These are phyloP conservation scores for Heliconius himera DNA, from an alignment of 1,140 invertebrate species.

Conservation along the genomic window DNA sequence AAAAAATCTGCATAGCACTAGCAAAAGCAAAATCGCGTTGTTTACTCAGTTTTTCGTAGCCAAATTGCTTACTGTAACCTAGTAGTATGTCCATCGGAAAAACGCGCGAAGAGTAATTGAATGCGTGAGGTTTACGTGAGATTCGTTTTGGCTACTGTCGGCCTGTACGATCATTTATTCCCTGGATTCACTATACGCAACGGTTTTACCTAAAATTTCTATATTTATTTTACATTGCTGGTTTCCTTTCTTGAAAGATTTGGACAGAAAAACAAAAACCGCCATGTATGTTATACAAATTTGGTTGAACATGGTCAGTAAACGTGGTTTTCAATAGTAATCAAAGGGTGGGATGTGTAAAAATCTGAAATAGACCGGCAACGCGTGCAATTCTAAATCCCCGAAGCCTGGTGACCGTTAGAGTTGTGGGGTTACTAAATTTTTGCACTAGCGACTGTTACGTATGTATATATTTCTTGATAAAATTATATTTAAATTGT, in stretches of 20 bases:
- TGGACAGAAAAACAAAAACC: not conserved
- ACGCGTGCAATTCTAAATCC: slow-evolving; percentile 64
- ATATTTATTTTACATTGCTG: slow-evolving; percentile 16
- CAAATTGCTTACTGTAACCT: slow-evolving; percentile 42
- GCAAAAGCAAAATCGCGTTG: slow-evolving; percentile 25
- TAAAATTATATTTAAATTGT: not conserved
- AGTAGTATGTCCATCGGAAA: slow-evolving; percentile 46
- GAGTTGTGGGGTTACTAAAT: slow-evolving; percentile 58
- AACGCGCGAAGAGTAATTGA: slow-evolving; percentile 65
- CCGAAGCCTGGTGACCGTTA: slow-evolving; percentile 57
- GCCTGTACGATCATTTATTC: slow-evolving; percentile 60
- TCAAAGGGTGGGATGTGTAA: slow-evolving; percentile 56
- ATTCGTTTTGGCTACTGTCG: slow-evolving; percentile 55
- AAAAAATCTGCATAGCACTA: not conserved
- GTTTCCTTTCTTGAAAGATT: not conserved
- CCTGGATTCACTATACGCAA: slow-evolving; percentile 20
- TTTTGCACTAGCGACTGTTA: slow-evolving; percentile 38
- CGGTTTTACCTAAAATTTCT: not conserved
- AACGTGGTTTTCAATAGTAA: slow-evolving; percentile 38
- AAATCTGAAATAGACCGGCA: slow-evolving; percentile 66
- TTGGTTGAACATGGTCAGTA: not conserved
- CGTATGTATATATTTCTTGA: not conserved
- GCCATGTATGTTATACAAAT: slow-evolving; percentile 23
- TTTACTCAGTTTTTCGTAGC: slow-evolving; percentile 38
- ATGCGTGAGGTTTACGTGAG: slow-evolving; percentile 73